Conservation (phyloP, 2,113 vertebrate species). For the Salvelinus fontinalis region DNA sequence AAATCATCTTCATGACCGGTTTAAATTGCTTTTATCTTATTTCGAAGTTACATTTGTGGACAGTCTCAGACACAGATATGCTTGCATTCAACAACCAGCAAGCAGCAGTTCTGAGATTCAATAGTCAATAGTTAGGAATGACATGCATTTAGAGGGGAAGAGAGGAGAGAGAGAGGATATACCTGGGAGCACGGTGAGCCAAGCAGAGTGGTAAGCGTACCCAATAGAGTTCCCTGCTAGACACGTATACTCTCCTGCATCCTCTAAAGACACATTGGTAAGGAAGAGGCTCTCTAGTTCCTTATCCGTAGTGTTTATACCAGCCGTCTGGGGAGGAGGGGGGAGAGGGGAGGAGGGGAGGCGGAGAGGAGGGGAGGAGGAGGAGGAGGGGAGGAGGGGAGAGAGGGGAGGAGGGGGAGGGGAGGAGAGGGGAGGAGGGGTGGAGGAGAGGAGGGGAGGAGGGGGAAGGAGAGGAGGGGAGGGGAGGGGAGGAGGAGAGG, state of each 20-base stretch:
- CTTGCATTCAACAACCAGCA: no score
- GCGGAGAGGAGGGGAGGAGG: conserved; percentile 52
- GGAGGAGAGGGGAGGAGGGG: conserved; percentile 51
- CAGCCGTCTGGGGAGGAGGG: conserved; percentile 84
- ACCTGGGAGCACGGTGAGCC: conserved; percentile 99
- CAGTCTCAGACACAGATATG: no score
- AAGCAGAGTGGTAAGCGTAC: conserved; percentile 96
- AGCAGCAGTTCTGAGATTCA: no score
- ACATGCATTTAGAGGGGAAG: no score
- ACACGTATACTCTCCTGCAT: conserved; percentile 98
- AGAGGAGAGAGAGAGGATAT: conserved; percentile 55
- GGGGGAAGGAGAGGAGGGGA: no score
- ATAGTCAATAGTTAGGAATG: no score
- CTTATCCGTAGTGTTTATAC: conserved; percentile 98
- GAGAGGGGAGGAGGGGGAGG: no score
- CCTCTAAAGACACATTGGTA: conserved; percentile 98
- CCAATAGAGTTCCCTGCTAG: conserved; percentile 99
- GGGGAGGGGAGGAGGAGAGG: no score
- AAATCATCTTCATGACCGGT: no score
- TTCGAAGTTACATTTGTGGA: no score
- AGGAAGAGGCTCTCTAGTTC: conserved; percentile 97
- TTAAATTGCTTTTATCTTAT: no score
- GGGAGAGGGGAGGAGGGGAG: conserved; percentile 20
- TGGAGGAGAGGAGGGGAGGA: background rate
- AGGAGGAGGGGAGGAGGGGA: conserved; percentile 4